Evolutionary conservation across 2,113 vertebrate species (phyloP), one percentile per base, ranked within the genome.

Genomic region (Megalops atlanticus): DNA sequence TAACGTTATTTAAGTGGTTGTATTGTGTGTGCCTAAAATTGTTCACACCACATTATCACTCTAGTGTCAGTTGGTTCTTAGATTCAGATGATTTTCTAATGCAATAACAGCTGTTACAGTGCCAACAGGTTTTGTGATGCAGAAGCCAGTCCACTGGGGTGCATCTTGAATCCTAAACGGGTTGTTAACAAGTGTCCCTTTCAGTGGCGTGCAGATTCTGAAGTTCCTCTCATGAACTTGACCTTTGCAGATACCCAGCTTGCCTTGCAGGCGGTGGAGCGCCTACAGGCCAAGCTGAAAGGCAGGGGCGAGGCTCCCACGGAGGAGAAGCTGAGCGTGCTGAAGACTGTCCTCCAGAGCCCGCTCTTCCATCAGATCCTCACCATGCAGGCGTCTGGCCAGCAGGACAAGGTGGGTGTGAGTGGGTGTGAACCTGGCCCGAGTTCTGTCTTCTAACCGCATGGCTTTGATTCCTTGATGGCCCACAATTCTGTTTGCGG

Each of bases 361-460:
- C 96, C 97, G 18, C 94, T 99, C 45, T 99, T 99, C 91, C 96
- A 94, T 84, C 97, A 98, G 77, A 98, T 99, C 84, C 91, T 99
- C 84, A 94, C 82, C 84, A 94, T 98, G 83, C 97, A 98, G 93
- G 93, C 94, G 85, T 94, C 96, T 11, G 90, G 95, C 86, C 95
- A 94, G 73, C 95, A 94, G 93, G 95, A 97, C 88, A 92, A 94
- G 94, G 93, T 96, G 94, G 58, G 90, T 81, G 0, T 18, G 31
- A 12, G 40, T 3, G 5, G 38, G n/a, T 0, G 24, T 36, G 5
- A 35, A 5, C 27, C n/a, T 74, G n/a, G 24, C 2, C n/a, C 40
- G 2, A 7, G 39, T 64, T n/a, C n/a, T n/a, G n/a, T n/a, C n/a
- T n/a, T n/a, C n/a, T n/a, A n/a, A n/a, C n/a, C n/a, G n/a, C n/a